A percentile compares a stretch with the other conserved stretches of the same genome.
Conservation (phyloP, 2,797 vertebrate species). For the Protosalanx chinensis region DNA sequence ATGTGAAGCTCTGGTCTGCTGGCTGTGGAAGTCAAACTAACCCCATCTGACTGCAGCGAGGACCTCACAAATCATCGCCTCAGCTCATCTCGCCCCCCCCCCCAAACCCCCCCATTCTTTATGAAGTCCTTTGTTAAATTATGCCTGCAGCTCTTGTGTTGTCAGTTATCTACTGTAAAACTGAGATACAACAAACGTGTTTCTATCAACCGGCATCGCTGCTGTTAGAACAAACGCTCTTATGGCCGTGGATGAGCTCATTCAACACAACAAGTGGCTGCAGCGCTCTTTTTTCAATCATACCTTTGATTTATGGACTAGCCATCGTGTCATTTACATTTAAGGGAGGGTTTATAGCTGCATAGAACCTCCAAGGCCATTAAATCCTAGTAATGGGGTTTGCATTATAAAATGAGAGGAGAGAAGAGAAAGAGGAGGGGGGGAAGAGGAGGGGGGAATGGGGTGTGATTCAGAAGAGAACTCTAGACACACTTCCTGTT, state of each 20-base stretch:
- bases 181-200: neutral
- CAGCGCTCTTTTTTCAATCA: conserved; percentile 44
- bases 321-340: conserved; percentile 46
- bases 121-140: conserved; percentile 53
- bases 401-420: conserved; percentile 44
- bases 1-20: conserved; percentile 62
- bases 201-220: too few relatives aligned
- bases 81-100: conserved; percentile 35
- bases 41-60: conserved; percentile 44
- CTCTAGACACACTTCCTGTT: conserved; percentile 5
- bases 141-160: conserved; percentile 14
- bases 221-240: neutral
- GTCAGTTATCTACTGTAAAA: neutral
- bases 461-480: conserved; percentile 29
- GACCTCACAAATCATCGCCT: conserved; percentile 49
- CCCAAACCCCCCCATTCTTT: conserved; percentile 30
- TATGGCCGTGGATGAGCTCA: conserved; percentile 44
- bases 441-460: too few relatives aligned
- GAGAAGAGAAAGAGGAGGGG: conserved; percentile 7
- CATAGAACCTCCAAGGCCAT: conserved; percentile 34
- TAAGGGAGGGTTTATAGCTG: conserved; percentile 49
- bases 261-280: conserved; percentile 43
- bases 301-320: conserved; percentile 44
- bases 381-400: conserved; percentile 53
- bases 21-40: conserved; percentile 55